These are phyloP conservation scores for Tenualosa thibaudeaui DNA, from an alignment of 2,797 vertebrate species.

Conservation along the genomic window DNA sequence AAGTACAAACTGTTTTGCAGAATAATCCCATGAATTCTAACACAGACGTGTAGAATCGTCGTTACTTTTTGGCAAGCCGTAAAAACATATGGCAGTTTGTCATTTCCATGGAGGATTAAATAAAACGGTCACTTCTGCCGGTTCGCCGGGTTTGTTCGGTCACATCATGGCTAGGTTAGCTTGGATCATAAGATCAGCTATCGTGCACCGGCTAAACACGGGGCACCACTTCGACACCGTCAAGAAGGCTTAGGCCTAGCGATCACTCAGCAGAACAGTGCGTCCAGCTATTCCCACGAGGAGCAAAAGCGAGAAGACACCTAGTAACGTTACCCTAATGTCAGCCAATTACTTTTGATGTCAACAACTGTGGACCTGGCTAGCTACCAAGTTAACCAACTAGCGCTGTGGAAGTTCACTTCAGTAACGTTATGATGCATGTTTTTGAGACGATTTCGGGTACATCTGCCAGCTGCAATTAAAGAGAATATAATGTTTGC, in stretches of 20 bases:
- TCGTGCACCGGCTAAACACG: neutral
- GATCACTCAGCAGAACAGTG: neutral
- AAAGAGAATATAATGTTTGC: too few relatives aligned
- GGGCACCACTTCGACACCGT: neutral
- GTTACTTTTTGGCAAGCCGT: neutral
- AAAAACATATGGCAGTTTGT: neutral
- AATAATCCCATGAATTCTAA: neutral
- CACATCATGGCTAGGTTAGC: neutral
- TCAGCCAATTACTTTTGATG: slow-evolving; percentile 52
- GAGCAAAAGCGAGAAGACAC: neutral
- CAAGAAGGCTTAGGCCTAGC: neutral
- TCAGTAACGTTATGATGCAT: slow-evolving; percentile 53
- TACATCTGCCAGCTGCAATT: neutral
- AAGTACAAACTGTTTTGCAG: neutral
- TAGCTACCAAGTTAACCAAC: slow-evolving; percentile 49
- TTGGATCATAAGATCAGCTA: neutral
- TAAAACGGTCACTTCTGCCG: neutral
- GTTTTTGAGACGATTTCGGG: neutral
- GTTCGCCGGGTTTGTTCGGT: neutral
- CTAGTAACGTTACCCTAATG: slow-evolving; percentile 40
- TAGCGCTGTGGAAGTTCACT: slow-evolving; percentile 70
- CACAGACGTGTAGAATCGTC: neutral
- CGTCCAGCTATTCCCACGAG: neutral
- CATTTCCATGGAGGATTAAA: neutral
- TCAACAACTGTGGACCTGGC: neutral